Evolutionary conservation across 2,113 vertebrate genomes (phyloP).

Genomic region (Sminthopsis crassicaudata): DNA sequence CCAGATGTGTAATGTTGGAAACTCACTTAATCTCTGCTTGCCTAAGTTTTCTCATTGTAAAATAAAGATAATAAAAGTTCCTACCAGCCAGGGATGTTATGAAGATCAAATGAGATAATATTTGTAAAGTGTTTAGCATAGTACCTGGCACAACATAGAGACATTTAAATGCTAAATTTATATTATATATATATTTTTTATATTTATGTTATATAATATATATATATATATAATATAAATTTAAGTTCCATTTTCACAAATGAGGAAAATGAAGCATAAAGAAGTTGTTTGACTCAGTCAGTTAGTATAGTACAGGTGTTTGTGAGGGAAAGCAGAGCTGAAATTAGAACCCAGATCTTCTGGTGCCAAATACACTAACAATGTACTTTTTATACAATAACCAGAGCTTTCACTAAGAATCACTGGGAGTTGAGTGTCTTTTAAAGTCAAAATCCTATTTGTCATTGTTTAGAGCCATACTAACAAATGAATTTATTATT

Average conservation of each 20-base stretch:
- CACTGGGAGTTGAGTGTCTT: neutral
- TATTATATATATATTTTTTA: no score
- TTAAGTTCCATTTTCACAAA: neutral
- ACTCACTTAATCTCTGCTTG: neutral
- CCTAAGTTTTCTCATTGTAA: neutral
- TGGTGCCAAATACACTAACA: neutral
- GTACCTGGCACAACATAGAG: neutral
- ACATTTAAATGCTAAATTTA: neutral
- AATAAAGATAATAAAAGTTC: neutral
- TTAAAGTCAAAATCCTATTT: neutral
- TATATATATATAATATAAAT: no score
- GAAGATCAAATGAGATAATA: neutral
- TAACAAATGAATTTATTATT: neutral
- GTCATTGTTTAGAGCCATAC: neutral
- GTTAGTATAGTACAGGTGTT: neutral
- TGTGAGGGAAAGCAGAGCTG: neutral
- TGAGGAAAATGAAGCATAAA: neutral
- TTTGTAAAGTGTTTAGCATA: neutral
- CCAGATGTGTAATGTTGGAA: no score
- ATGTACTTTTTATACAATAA: neutral
- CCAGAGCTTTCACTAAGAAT: neutral
- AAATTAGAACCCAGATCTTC: neutral
- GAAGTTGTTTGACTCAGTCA: neutral
- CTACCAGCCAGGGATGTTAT: neutral
- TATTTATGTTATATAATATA: no score